Percentiles rank a stretch among this genome's conserved stretches.
Conservation (phyloP, 2,888 invertebrate genomes). For the Chouioia cunea region DNA sequence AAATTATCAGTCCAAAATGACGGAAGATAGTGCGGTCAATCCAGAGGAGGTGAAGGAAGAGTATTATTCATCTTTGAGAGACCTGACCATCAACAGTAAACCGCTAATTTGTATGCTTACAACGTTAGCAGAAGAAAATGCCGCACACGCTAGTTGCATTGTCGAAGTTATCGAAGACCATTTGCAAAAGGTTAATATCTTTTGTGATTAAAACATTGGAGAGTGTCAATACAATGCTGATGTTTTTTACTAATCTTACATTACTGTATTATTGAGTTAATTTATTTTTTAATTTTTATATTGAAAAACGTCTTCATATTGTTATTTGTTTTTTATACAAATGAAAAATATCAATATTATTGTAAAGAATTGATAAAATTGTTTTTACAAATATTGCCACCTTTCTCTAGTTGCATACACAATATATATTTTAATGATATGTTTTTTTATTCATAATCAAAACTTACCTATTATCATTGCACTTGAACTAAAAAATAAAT, state of each 20-base stretch:
- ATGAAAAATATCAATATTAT: too few relatives aligned
- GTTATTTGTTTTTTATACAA: too few relatives aligned
- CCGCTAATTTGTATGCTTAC: constrained; percentile 98
- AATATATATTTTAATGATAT: too few relatives aligned
- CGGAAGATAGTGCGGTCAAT: background rate
- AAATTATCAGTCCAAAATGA: too few relatives aligned
- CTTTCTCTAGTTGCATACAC: too few relatives aligned
- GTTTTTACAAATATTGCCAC: too few relatives aligned
- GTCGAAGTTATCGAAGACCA: constrained; percentile 96
- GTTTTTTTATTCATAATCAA: too few relatives aligned
- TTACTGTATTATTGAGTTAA: constrained; percentile 5
- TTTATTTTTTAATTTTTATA: too few relatives aligned
- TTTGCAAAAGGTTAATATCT: constrained; percentile 86
- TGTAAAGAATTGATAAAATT: too few relatives aligned
- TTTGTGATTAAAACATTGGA: constrained; percentile 36
- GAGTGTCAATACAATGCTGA: constrained; percentile 32
- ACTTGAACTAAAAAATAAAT: background rate
- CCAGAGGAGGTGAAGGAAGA: constrained; percentile 83
- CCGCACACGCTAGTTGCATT: constrained; percentile 88
- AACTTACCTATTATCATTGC: background rate
- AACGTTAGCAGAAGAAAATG: constrained; percentile 97
- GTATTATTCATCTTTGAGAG: constrained; percentile 89
- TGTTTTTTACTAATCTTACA: constrained; percentile 36
- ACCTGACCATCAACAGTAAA: constrained; percentile 96
- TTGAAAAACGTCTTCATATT: too few relatives aligned